Percentiles rank a stretch among this genome's conserved stretches.
These are phyloP conservation scores for Enteromius paludinosus DNA, from an alignment of 2,797 vertebrate genomes.

Conservation along the genomic window DNA sequence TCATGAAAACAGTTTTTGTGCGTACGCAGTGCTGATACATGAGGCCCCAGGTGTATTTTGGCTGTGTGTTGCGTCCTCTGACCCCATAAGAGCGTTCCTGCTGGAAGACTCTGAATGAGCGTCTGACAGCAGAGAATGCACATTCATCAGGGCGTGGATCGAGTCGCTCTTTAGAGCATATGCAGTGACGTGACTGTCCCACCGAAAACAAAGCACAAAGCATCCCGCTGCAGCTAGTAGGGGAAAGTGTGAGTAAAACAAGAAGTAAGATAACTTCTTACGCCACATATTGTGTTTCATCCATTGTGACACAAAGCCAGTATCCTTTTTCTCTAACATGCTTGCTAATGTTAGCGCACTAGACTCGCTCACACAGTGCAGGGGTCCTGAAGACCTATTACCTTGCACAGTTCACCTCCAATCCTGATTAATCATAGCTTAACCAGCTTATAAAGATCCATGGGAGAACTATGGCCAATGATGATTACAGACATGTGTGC, in stretches of 20 bases:
- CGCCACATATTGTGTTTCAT: not conserved
- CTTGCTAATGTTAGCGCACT: not conserved
- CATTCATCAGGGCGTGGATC: not conserved
- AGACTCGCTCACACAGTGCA: not conserved
- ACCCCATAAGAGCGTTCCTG: not conserved
- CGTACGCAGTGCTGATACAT: not conserved
- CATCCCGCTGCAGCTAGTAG: not conserved
- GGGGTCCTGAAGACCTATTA: no score
- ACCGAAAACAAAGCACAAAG: not conserved
- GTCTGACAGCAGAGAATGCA: not conserved
- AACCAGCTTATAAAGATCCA: no score
- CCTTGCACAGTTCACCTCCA: no score
- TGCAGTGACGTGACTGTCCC: not conserved
- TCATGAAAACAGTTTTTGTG: no score
- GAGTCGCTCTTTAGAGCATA: not conserved
- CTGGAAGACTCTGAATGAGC: not conserved
- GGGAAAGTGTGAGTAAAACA: not conserved
- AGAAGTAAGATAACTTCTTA: not conserved
- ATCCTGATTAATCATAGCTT: no score
- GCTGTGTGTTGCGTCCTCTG: not conserved
- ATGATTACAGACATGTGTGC: no score
- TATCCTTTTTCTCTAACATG: not conserved
- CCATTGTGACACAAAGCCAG: not conserved
- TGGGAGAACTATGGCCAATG: no score
- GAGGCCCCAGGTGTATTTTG: not conserved